phyloP scores from a whole-genome alignment of 2,113 vertebrate species.

The Riparia riparia region DNA sequence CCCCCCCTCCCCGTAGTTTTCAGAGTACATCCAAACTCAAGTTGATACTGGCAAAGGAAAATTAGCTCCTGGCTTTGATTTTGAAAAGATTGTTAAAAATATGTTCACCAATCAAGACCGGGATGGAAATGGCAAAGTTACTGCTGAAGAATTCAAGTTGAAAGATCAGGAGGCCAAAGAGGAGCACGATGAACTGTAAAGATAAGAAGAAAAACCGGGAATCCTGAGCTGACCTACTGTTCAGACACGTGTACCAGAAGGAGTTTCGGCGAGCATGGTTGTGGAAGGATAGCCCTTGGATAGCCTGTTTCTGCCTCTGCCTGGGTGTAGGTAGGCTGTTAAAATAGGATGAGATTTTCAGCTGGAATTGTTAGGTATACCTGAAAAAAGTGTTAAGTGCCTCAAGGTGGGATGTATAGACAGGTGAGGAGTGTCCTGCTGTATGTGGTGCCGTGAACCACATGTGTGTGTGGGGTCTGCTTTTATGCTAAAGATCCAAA shows the following conservation, averaged over 20 bases:
- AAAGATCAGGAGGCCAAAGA: slow-evolving; percentile 89
- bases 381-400: neutral
- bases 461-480: neutral
- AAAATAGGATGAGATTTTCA: neutral
- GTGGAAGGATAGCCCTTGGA: neutral
- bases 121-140: slow-evolving; percentile 91
- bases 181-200: slow-evolving; percentile 91
- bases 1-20: slow-evolving; percentile 81
- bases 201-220: neutral
- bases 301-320: neutral
- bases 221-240: slow-evolving; percentile 2
- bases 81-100: slow-evolving; percentile 90
- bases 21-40: slow-evolving; percentile 90
- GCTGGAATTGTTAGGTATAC: neutral
- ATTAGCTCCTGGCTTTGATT: slow-evolving; percentile 92
- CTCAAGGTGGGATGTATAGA: neutral
- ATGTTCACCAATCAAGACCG: slow-evolving; percentile 98
- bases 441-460: neutral
- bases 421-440: neutral
- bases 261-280: neutral
- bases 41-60: slow-evolving; percentile 91
- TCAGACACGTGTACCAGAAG: neutral
- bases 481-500: neutral
- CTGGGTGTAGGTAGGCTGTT: neutral
- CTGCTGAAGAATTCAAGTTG: slow-evolving; percentile 90